A percentile compares a stretch with the other conserved stretches of the same genome.
These are phyloP conservation scores for Phragmatobia fuliginosa DNA, from an alignment of 2,888 invertebrate genomes.

Conservation along the genomic window DNA sequence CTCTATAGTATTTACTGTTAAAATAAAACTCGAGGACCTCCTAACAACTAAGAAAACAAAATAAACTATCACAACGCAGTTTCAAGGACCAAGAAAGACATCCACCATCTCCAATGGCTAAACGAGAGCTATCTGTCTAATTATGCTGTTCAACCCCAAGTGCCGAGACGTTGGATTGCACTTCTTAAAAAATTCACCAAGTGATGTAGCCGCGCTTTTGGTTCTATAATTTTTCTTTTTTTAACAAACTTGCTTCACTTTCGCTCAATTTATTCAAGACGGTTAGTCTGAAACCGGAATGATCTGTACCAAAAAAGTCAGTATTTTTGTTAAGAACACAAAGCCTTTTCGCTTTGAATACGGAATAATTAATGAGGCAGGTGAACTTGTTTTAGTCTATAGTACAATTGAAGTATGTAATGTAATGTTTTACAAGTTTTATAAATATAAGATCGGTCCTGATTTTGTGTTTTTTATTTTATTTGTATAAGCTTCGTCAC, in stretches of 20 bases:
- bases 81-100: not conserved
- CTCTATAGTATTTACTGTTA: not conserved
- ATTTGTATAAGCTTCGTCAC: not conserved
- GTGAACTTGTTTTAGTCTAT: not conserved
- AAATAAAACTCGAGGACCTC: not conserved
- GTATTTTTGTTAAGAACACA: not conserved
- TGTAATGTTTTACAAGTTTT: no score
- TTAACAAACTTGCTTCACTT: not conserved
- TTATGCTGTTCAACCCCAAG: not conserved
- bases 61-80: not conserved
- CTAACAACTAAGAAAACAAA: no score
- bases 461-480: no score
- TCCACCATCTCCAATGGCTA: not conserved
- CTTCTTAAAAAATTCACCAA: not conserved
- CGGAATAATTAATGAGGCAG: not conserved
- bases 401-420: not conserved
- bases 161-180: not conserved
- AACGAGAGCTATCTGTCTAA: not conserved
- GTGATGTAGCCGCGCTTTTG: not conserved
- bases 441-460: no score
- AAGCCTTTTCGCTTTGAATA: not conserved
- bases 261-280: not conserved
- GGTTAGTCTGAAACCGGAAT: not conserved
- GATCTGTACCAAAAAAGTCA: not conserved
- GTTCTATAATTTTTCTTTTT: not conserved